Evolutionary conservation across 1,140 invertebrate genomes (phyloP).

Genomic region (Berghia stephanieae): DNA sequence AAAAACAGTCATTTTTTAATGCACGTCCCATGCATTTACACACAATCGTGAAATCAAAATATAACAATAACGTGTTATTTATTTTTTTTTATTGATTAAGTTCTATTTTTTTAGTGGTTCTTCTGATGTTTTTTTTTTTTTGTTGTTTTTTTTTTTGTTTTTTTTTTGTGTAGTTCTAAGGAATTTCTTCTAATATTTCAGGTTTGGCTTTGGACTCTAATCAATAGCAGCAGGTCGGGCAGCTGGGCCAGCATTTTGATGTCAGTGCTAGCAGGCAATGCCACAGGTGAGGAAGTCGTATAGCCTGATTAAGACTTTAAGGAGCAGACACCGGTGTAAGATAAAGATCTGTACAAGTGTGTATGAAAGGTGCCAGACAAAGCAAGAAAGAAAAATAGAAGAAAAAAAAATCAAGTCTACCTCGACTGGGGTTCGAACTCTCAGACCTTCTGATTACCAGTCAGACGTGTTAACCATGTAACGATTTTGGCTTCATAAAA

Average conservation of each 20-base stretch:
- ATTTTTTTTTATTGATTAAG: slow-evolving; percentile 3
- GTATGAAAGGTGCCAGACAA: too few relatives aligned
- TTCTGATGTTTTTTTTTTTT: not conserved
- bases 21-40: too few relatives aligned
- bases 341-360: too few relatives aligned
- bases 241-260: slow-evolving; percentile 57
- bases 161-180: too few relatives aligned
- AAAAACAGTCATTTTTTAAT: too few relatives aligned
- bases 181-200: too few relatives aligned
- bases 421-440: not conserved
- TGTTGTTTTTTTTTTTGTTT: too few relatives aligned
- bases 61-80: not conserved
- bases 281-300: not conserved
- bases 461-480: not conserved
- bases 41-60: too few relatives aligned
- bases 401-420: slow-evolving; percentile 1
- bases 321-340: too few relatives aligned
- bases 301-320: too few relatives aligned
- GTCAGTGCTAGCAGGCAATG: slow-evolving; percentile 47
- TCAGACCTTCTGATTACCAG: too few relatives aligned
- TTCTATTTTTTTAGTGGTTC: not conserved
- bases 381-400: too few relatives aligned
- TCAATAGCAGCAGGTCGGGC: slow-evolving; percentile 38
- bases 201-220: slow-evolving; percentile 38
- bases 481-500: not conserved